A percentile compares a stretch with the other conserved stretches of the same genome.
These are phyloP conservation scores for Sisor rabdophorus DNA, from an alignment of 2,113 vertebrate species.

Conservation along the genomic window DNA sequence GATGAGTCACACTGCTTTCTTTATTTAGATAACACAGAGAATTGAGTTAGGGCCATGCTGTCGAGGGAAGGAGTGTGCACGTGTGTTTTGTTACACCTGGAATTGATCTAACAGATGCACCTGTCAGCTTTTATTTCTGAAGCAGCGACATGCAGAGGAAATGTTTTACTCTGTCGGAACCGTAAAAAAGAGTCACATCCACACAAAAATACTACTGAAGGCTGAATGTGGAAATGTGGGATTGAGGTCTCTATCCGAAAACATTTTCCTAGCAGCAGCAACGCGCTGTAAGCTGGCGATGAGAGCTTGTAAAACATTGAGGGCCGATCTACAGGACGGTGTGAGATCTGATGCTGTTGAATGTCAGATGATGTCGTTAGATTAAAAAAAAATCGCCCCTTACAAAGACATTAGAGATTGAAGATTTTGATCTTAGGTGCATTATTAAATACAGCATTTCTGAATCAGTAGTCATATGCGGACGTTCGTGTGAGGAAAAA, in stretches of 20 bases:
- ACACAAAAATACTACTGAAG: neutral
- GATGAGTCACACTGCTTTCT: neutral
- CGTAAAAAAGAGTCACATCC: neutral
- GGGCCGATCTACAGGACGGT: too few relatives aligned
- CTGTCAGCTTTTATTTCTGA: conserved; percentile 3
- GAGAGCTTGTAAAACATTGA: too few relatives aligned
- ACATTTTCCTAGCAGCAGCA: too few relatives aligned
- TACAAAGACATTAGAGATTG: too few relatives aligned
- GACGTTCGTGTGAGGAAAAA: too few relatives aligned
- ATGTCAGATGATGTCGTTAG: too few relatives aligned
- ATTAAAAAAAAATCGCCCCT: too few relatives aligned
- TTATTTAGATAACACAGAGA: neutral
- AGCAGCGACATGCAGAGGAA: neutral
- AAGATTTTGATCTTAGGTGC: too few relatives aligned
- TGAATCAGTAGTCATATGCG: neutral
- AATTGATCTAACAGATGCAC: neutral
- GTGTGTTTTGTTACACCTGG: neutral
- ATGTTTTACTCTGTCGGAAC: neutral
- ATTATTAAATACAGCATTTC: neutral
- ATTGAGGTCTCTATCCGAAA: neutral
- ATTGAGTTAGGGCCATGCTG: neutral
- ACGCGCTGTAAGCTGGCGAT: too few relatives aligned
- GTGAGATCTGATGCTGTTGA: too few relatives aligned
- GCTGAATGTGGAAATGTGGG: neutral
- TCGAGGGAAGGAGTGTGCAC: neutral